Evolutionary conservation across 2,888 invertebrate species (phyloP), one percentile per base, ranked within the genome.

Genomic region (Halictus ligatus): DNA sequence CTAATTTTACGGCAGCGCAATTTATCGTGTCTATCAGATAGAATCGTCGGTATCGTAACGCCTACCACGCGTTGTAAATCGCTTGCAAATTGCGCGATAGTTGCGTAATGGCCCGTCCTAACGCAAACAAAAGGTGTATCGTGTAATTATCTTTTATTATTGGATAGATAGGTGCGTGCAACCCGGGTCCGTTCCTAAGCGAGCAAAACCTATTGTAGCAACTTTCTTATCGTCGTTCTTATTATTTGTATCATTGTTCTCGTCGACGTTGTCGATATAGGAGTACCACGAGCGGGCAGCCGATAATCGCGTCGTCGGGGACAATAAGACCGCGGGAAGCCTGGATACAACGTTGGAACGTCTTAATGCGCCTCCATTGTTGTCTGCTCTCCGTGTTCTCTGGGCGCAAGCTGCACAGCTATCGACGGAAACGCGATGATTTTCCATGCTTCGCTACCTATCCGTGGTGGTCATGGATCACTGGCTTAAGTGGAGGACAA

Each of bases 361-460:
- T 89, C 89, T 90, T 85, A 89, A 88, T 87, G 88, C 80, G 58
- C 54, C 25, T 71, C 79, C 79, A 87, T 85, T 88, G 85, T 88
- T 85, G 69, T 54, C 73, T 71, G 64, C 82, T 46, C 48, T 48
- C 29, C 29, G 40, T n/a, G 71, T n/a, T 43, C 40, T 43, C 10
- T 2, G 40, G 25, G 43, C 76, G 72, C 71, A 29, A 13, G 58
- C 50, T 46, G 67, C 74, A 58, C 74, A 43, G 48, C 74, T 80
- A 86, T 77, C 80, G 78, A 89, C 80, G 75, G 80, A 71, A 80
- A 78, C 78, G 60, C 54, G 40, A 69, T 67, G 80, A 77, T 81
- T 83, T 72, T 78, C 78, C 74, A 72, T 78, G 88, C 78, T 75
- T 60, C 74, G 48, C 72, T 82, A 50, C 15, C 67, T 77, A 64